A percentile compares a stretch with the other conserved stretches of the same genome.
Evolutionary conservation across 1,140 invertebrate genomes (phyloP).

Genomic region (Argopecten irradians): DNA sequence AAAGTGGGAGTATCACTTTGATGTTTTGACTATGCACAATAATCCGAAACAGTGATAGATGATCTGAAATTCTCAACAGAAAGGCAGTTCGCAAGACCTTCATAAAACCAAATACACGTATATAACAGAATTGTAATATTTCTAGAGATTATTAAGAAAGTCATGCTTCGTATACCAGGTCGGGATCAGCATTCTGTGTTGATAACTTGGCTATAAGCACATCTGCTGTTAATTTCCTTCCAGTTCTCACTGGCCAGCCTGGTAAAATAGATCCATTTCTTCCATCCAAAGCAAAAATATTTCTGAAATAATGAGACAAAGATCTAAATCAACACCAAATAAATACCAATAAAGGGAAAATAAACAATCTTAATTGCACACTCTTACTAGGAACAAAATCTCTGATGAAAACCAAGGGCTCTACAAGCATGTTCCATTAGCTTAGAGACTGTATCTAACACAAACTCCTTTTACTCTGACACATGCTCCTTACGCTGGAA

Average conservation of each 20-base stretch:
- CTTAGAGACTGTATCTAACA: no score
- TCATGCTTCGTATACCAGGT: constrained; percentile 57
- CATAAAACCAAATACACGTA: neutral
- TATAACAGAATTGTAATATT: neutral
- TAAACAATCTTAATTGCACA: neutral
- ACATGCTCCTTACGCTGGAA: no score
- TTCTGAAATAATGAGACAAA: constrained; percentile 53
- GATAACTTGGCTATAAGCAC: constrained; percentile 64
- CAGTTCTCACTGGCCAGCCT: constrained; percentile 67
- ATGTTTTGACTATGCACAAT: neutral
- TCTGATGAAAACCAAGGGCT: no score
- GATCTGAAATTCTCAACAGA: neutral
- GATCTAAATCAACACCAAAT: no score
- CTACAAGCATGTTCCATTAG: no score
- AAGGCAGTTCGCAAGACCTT: neutral
- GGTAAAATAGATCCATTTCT: constrained; percentile 60
- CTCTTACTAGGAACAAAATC: neutral
- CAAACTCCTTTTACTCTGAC: no score
- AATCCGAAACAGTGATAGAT: neutral
- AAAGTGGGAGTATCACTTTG: neutral
- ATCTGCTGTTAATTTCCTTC: constrained; percentile 60
- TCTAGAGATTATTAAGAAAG: neutral
- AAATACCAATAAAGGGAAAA: neutral
- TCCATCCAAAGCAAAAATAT: constrained; percentile 69
- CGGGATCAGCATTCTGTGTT: constrained; percentile 47